Percentiles rank a stretch among this genome's conserved stretches.
phyloP scores from a whole-genome alignment of 2,113 vertebrate species.

The Tragelaphus strepsiceros region DNA sequence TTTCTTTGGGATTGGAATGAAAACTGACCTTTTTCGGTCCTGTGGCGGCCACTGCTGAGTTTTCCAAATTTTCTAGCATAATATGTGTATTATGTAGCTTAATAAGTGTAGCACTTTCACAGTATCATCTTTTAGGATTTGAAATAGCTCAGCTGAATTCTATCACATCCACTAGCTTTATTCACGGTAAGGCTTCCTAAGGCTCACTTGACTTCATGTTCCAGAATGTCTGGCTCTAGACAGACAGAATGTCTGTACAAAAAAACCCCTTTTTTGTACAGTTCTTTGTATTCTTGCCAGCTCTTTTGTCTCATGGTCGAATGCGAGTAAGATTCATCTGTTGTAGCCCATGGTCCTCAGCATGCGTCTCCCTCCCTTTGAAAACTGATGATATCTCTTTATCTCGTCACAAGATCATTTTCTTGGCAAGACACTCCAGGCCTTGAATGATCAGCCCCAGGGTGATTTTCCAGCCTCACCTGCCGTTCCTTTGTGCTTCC shows the following conservation, averaged over 20 bases:
- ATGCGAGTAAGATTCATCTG: neutral
- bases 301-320: neutral
- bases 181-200: neutral
- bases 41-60: neutral
- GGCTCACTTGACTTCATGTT: neutral
- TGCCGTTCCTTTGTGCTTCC: neutral
- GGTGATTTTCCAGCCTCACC: neutral
- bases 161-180: neutral
- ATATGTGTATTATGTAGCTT: neutral
- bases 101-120: neutral
- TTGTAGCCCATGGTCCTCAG: fast-evolving
- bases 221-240: neutral
- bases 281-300: neutral
- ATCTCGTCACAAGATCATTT: neutral
- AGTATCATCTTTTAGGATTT: neutral
- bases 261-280: neutral
- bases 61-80: neutral
- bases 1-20: neutral
- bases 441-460: neutral
- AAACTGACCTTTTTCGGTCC: neutral
- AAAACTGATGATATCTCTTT: neutral
- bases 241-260: too few relatives aligned
- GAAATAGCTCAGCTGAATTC: neutral
- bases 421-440: neutral
- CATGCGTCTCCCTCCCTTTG: neutral